A percentile compares a stretch with the other conserved stretches of the same genome.
Conservation (phyloP, 2,113 vertebrate genomes). For the Thomomys bottae region DNA sequence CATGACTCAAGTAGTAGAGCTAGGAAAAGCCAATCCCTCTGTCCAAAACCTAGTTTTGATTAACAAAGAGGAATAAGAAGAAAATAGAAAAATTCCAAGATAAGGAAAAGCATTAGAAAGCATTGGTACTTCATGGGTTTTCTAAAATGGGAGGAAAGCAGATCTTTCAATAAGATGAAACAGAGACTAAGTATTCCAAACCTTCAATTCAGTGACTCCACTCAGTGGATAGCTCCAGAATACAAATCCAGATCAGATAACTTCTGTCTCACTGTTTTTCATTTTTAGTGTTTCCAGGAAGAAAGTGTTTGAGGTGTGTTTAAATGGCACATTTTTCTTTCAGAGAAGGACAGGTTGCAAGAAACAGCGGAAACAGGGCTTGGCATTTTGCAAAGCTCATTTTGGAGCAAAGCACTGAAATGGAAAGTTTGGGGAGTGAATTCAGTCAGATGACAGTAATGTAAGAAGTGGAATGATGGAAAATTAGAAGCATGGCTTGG, state of each 20-base stretch:
- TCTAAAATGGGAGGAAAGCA: background rate
- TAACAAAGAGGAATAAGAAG: no score
- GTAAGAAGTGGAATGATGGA: background rate
- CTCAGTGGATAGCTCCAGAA: background rate
- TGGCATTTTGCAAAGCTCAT: background rate
- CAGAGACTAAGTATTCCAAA: background rate
- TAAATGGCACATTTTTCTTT: background rate
- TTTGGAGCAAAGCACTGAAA: slow-evolving; percentile 17
- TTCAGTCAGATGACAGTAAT: slow-evolving; percentile 28
- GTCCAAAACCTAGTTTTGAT: no score
- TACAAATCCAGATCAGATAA: background rate
- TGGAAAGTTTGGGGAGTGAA: slow-evolving; percentile 32
- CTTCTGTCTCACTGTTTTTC: background rate
- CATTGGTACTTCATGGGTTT: background rate
- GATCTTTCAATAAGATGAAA: background rate
- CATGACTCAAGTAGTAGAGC: no score
- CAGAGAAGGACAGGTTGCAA: background rate
- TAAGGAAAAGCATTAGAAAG: background rate
- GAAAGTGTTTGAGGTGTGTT: background rate
- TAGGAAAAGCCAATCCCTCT: no score
- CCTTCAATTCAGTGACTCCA: fast-evolving
- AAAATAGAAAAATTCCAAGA: background rate
- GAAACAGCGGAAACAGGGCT: background rate
- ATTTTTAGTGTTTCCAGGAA: background rate
- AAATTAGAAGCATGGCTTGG: background rate